These are phyloP conservation scores for Schizaphis graminum DNA, from an alignment of 2,888 invertebrate species.

Conservation along the genomic window DNA sequence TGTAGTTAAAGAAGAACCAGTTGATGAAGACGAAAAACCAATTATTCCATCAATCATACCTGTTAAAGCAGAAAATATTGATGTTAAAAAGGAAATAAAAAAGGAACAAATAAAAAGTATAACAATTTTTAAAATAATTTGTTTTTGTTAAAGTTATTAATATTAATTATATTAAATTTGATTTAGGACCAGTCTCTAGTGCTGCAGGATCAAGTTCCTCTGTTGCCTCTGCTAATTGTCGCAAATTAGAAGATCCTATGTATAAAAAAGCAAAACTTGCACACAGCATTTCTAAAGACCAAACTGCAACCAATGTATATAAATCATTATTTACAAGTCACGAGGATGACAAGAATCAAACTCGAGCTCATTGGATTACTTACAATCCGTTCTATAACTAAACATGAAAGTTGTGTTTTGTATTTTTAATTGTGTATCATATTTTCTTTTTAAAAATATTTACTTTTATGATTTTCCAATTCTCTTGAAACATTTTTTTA, in stretches of 20 bases:
- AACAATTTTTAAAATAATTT: slow-evolving; percentile 7
- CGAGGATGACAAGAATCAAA: slow-evolving; percentile 86
- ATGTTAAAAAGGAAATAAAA: slow-evolving; percentile 21
- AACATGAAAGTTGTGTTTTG: background rate
- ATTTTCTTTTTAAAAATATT: background rate
- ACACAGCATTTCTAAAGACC: slow-evolving; percentile 91
- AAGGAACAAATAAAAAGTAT: slow-evolving; percentile 49
- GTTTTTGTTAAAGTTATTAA: background rate
- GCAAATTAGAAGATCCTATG: slow-evolving; percentile 75
- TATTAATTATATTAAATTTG: slow-evolving; percentile 23
- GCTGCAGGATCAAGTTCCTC: slow-evolving; percentile 56
- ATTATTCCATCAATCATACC: background rate
- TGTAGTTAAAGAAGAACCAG: slow-evolving; percentile 45
- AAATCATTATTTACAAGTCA: slow-evolving; percentile 96
- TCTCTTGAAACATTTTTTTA: background rate
- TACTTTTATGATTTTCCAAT: background rate
- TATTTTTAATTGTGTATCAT: background rate
- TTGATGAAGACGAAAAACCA: slow-evolving; percentile 41
- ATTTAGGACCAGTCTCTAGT: slow-evolving; percentile 66
- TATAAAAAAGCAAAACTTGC: slow-evolving; percentile 83
- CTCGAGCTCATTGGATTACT: slow-evolving; percentile 96
- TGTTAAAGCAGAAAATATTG: slow-evolving; percentile 50
- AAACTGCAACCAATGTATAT: slow-evolving; percentile 89
- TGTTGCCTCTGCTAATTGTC: slow-evolving; percentile 26
- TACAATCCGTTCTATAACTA: slow-evolving; percentile 96